These are phyloP conservation scores for Butastur rufipennis DNA, from an alignment of 2,113 vertebrate genomes.

Conservation along the genomic window DNA sequence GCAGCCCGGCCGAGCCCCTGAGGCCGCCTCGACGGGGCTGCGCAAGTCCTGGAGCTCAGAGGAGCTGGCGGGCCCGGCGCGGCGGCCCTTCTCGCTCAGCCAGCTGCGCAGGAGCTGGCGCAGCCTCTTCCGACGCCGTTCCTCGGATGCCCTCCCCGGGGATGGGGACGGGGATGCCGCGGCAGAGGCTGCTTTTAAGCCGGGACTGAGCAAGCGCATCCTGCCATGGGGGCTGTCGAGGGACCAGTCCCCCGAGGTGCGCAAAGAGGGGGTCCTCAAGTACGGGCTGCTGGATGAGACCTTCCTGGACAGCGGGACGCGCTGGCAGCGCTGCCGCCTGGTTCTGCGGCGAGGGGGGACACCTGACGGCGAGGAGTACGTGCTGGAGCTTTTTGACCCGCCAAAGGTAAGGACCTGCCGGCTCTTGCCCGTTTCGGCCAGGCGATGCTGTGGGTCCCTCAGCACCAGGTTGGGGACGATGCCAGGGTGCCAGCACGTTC, in stretches of 20 bases:
- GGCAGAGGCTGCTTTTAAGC: background rate
- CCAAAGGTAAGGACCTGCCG: conserved; percentile 84
- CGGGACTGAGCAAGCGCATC: conserved; percentile 69
- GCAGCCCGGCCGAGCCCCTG: conserved; percentile 43
- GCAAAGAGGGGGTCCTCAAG: conserved; percentile 85
- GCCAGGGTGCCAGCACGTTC: background rate
- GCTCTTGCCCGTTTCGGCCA: accelerated
- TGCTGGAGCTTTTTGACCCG: conserved; percentile 92
- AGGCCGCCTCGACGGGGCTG: conserved; percentile 12
- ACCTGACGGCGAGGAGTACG: conserved; percentile 60
- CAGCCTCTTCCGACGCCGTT: conserved; percentile 81
- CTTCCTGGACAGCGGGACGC: conserved; percentile 84
- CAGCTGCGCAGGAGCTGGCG: conserved; percentile 82
- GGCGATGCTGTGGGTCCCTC: accelerated
- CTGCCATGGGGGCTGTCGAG: conserved; percentile 73
- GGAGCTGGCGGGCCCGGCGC: conserved; percentile 66
- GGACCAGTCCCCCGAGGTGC: conserved; percentile 73
- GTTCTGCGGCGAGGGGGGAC: conserved; percentile 79
- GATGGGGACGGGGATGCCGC: conserved; percentile 14
- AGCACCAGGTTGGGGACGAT: accelerated
- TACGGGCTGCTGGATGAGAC: conserved; percentile 91
- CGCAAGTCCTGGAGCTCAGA: conserved; percentile 82
- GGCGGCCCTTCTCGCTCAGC: conserved; percentile 80
- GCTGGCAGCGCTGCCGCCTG: conserved; percentile 90
- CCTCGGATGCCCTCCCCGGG: conserved; percentile 58